phyloP scores from a whole-genome alignment of 2,888 invertebrate species.

The Andrena praecox region DNA sequence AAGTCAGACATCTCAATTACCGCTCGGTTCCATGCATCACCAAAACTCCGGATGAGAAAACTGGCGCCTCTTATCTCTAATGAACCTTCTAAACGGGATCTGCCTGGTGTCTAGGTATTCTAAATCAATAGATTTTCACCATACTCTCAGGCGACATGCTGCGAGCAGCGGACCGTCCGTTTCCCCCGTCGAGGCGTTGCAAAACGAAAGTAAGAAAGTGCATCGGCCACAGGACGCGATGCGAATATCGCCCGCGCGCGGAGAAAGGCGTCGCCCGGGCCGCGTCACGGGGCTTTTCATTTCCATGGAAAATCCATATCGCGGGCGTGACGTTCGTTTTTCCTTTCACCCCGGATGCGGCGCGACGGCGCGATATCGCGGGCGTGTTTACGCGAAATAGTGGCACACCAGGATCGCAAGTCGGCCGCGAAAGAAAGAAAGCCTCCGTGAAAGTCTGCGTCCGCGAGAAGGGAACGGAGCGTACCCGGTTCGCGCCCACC shows the following conservation, averaged over 20 bases:
- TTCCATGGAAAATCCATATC: slow-evolving; percentile 62
- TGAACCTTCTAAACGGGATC: not conserved
- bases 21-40: not conserved
- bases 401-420: slow-evolving; percentile 44
- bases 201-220: slow-evolving; percentile 62
- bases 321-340: slow-evolving; percentile 61
- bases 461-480: slow-evolving; percentile 42
- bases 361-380: slow-evolving; percentile 39
- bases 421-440: slow-evolving; percentile 69
- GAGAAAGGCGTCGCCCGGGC: slow-evolving; percentile 50
- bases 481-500: not conserved
- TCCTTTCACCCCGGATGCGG: slow-evolving; percentile 82
- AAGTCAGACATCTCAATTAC: not conserved
- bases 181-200: slow-evolving; percentile 12
- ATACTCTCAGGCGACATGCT: slow-evolving; percentile 10
- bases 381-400: slow-evolving; percentile 56
- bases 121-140: slow-evolving; percentile 8
- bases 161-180: not conserved
- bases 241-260: slow-evolving; percentile 15
- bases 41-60: not conserved
- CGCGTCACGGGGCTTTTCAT: slow-evolving; percentile 54
- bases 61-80: too few species aligned
- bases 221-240: slow-evolving; percentile 1
- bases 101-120: not conserved
- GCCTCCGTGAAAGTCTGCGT: slow-evolving; percentile 71